Conservation (phyloP, 2,888 invertebrate species). For the Galerucella calmariensis region DNA sequence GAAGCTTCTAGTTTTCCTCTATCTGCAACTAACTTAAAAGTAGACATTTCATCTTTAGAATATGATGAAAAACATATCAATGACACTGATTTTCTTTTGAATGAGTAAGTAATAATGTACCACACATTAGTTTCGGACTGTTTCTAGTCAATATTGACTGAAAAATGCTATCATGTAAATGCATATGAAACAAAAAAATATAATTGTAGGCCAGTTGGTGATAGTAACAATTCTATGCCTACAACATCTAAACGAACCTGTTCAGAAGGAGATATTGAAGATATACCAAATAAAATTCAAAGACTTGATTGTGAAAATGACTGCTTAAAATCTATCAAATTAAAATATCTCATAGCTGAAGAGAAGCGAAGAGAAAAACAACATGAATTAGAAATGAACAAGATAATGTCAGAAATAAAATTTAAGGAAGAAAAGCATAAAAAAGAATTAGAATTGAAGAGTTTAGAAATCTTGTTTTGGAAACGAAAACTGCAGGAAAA, state of each 20-base stretch:
- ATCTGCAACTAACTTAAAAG: neutral
- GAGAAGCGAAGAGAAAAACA: conserved; percentile 9
- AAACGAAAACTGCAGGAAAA: neutral
- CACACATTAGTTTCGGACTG: too few relatives aligned
- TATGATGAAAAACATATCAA: neutral
- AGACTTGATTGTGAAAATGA: conserved; percentile 1
- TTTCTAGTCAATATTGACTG: too few relatives aligned
- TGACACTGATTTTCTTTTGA: neutral
- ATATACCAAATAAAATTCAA: neutral
- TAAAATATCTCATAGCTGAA: neutral
- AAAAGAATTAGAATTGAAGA: conserved; percentile 10
- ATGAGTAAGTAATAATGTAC: neutral
- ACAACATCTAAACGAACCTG: conserved; percentile 8
- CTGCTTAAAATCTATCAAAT: neutral
- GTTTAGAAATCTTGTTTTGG: neutral
- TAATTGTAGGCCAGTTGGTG: neutral
- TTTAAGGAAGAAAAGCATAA: conserved; percentile 12
- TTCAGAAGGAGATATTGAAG: neutral
- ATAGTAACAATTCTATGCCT: neutral
- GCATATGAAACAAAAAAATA: neutral
- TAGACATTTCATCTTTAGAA: neutral
- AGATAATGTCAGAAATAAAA: conserved; percentile 4
- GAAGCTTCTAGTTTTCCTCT: neutral
- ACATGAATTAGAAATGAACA: conserved; percentile 12
- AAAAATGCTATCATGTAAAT: too few relatives aligned